These are phyloP conservation scores for Bradynema listronoti DNA, from an alignment of 1,140 invertebrate genomes.

Conservation along the genomic window DNA sequence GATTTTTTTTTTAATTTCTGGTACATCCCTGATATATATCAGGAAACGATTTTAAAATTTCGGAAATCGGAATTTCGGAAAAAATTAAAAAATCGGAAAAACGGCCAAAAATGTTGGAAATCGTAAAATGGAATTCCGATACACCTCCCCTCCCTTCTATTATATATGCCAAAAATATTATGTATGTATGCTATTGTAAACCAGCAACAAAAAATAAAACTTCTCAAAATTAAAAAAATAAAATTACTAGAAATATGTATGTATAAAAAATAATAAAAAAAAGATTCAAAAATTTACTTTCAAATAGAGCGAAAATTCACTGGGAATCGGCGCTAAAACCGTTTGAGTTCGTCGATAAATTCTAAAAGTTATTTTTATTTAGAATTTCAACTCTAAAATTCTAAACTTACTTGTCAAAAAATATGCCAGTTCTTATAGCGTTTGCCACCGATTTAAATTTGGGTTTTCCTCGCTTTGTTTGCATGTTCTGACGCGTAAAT, in stretches of 20 bases:
- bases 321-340: conserved; percentile 77
- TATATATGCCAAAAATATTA: too few species aligned
- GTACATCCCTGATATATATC: too few species aligned
- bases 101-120: too few species aligned
- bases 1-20: too few species aligned
- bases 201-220: conserved; percentile 5
- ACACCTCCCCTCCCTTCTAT: too few species aligned
- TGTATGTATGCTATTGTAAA: too few species aligned
- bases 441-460: conserved; percentile 88
- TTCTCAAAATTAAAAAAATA: neutral
- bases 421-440: conserved; percentile 89
- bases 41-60: too few species aligned
- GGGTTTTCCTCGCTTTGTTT: conserved; percentile 65
- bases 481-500: conserved; percentile 76
- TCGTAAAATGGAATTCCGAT: too few species aligned
- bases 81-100: too few species aligned
- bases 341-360: conserved; percentile 79
- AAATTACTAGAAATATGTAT: too few species aligned
- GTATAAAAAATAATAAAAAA: conserved; percentile 10
- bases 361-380: conserved; percentile 18
- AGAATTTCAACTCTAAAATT: neutral
- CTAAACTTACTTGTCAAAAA: conserved; percentile 66
- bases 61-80: too few species aligned
- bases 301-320: conserved; percentile 75
- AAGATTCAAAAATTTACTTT: conserved; percentile 66